These are phyloP conservation scores for Petrocephalus schoutedeni DNA, from an alignment of 2,797 vertebrate species.

Conservation along the genomic window DNA sequence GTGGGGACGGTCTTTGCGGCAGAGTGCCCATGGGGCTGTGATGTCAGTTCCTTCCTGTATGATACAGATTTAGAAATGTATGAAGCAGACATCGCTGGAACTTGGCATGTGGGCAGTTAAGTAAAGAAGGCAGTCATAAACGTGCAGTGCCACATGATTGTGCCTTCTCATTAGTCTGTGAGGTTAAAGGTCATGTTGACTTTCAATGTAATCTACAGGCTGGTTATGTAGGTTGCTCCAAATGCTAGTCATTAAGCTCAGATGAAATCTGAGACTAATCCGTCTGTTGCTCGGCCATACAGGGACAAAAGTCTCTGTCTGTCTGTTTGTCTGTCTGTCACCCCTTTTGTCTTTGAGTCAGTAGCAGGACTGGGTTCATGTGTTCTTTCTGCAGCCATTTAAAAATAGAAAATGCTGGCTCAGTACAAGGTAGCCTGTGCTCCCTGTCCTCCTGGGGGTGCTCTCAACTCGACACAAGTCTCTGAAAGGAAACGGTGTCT, in stretches of 20 bases:
- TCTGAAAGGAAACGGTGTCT: neutral
- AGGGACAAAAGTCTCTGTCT: neutral
- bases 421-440: neutral
- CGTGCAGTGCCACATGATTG: neutral
- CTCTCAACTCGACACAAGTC: neutral
- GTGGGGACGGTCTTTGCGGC: neutral
- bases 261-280: neutral
- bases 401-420: neutral
- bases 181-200: neutral
- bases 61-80: neutral
- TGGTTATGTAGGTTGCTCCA: neutral
- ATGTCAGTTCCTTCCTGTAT: neutral
- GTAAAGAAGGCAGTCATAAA: neutral
- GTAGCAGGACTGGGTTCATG: neutral
- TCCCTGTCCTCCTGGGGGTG: neutral
- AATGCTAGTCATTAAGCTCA: neutral
- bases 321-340: neutral
- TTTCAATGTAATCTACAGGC: neutral
- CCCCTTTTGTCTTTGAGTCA: neutral
- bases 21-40: neutral
- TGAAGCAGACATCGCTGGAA: neutral
- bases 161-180: neutral
- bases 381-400: neutral
- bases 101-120: neutral
- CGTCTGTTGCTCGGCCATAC: neutral